Evolutionary conservation across 2,797 vertebrate species (phyloP).

Genomic region (Micrastur ruficollis): DNA sequence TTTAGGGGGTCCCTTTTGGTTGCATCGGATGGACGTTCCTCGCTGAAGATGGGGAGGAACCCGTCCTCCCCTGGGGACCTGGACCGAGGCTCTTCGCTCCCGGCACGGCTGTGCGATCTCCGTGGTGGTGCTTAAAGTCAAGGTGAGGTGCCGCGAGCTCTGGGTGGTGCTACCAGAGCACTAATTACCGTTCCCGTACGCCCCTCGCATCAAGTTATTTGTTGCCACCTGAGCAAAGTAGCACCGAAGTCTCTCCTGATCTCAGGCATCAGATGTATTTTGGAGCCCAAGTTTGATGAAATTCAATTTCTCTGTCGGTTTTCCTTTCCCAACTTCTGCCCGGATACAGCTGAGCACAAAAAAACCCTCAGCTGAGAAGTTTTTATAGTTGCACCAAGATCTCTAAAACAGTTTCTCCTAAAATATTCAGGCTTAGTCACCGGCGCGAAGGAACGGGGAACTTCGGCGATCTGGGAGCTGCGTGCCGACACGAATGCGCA

Average conservation of each 20-base stretch:
- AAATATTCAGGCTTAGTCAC: not conserved
- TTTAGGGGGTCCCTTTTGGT: not conserved
- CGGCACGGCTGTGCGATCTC: fast-evolving
- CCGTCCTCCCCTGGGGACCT: not conserved
- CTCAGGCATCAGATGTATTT: not conserved
- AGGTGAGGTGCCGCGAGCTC: not conserved
- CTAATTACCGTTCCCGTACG: not conserved
- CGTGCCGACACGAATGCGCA: not conserved
- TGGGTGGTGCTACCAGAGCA: fast-evolving
- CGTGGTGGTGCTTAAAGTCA: fast-evolving
- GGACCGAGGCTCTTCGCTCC: not conserved
- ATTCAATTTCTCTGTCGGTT: not conserved
- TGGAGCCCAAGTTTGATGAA: not conserved
- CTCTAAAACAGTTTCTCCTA: not conserved
- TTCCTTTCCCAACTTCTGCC: not conserved
- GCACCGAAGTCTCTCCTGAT: not conserved
- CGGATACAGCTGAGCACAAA: not conserved
- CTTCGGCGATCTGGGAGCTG: not conserved
- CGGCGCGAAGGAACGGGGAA: not conserved
- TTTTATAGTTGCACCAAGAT: not conserved
- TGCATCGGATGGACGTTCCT: fast-evolving
- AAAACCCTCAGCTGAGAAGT: not conserved
- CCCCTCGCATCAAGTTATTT: not conserved
- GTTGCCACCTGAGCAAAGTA: not conserved
- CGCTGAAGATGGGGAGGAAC: not conserved